Evolutionary conservation across 1,140 invertebrate species (phyloP).

Genomic region (Chrysopa pallens): DNA sequence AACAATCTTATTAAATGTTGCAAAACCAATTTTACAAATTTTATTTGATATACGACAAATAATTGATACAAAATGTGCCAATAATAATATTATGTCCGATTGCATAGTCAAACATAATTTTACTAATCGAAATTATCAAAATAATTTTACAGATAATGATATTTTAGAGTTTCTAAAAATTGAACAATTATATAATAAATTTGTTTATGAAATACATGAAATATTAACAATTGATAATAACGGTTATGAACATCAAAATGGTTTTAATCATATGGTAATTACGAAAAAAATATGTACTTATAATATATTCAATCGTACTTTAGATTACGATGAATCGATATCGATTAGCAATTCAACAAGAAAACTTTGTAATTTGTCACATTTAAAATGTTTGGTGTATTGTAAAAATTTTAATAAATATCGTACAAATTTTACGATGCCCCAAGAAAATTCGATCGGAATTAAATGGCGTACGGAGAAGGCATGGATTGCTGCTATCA

Average conservation of each 20-base stretch:
- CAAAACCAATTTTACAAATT: background rate
- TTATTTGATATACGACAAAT: background rate
- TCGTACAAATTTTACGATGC: background rate
- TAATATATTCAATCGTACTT: background rate
- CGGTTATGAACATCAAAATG: background rate
- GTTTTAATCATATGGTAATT: background rate
- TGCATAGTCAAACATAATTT: background rate
- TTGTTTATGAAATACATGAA: background rate
- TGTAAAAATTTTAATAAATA: background rate
- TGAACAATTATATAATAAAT: background rate
- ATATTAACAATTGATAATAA: background rate
- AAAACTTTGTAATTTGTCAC: background rate
- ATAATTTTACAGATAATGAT: background rate
- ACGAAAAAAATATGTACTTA: background rate
- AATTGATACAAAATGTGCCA: background rate
- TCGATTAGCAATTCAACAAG: background rate
- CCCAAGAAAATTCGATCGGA: background rate
- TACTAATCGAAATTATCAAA: background rate
- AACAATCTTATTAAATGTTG: background rate
- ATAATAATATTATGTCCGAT: background rate
- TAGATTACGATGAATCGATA: background rate
- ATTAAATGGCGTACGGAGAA: conserved; percentile 4
- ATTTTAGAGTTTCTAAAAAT: background rate
- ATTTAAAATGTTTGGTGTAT: background rate
- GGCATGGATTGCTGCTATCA: conserved; percentile 20